phyloP scores from a whole-genome alignment of 2,113 vertebrate genomes.

The Rallus limicola region DNA sequence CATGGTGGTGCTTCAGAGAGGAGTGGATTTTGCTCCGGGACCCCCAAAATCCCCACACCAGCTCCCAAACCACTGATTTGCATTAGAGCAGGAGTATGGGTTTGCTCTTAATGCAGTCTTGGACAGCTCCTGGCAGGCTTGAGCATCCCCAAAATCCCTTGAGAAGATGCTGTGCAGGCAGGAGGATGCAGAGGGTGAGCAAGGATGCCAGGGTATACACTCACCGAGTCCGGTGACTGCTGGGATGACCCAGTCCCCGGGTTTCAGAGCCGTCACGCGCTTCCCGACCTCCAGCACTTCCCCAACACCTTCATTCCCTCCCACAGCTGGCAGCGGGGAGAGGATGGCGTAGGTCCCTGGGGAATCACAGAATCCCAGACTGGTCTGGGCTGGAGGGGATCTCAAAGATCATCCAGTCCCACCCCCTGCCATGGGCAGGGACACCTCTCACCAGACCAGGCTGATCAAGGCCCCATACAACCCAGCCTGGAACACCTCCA shows the following conservation, averaged over 20 bases:
- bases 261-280: conserved; percentile 76
- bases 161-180: background rate
- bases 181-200: background rate
- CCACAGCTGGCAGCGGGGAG: conserved; percentile 86
- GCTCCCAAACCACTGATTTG: accelerated
- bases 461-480: too few relatives aligned
- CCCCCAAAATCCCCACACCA: background rate
- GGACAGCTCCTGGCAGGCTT: background rate
- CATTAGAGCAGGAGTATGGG: accelerated
- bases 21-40: background rate
- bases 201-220: background rate
- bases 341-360: conserved; percentile 89
- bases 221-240: conserved; percentile 84
- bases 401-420: too few relatives aligned
- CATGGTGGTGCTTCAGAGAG: background rate
- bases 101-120: background rate
- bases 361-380: background rate
- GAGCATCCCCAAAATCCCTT: background rate
- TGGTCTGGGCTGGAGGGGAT: too few relatives aligned
- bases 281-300: conserved; percentile 86
- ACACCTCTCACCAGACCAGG: too few relatives aligned
- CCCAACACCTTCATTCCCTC: conserved; percentile 92
- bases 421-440: too few relatives aligned
- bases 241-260: conserved; percentile 90
- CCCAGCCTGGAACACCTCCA: too few relatives aligned